Base-by-base conservation (phyloP, 2,797 vertebrate genomes). In the Prunella strophiata region DNA sequence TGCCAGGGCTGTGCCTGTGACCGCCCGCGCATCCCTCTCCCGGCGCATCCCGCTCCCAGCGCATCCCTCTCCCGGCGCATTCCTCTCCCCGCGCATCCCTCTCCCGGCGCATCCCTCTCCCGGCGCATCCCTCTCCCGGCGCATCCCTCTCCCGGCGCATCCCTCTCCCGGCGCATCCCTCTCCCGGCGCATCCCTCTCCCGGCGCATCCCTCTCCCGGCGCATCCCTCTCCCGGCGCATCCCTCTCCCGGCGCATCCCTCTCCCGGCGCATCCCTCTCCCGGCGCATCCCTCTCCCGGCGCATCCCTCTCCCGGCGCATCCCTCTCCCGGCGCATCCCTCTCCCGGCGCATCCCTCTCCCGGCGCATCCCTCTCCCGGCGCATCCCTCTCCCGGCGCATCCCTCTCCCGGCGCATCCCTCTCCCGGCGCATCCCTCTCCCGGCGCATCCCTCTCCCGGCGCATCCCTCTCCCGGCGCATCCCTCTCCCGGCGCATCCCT, bases 391-490 rank as follows among this genome's bases (percentile, higher is more conserved):
- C 38, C 16, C 10, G 23, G 25, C 51, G 13, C 55, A n/a, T n/a
- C n/a, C n/a, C n/a, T n/a, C n/a, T n/a, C n/a, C n/a, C n/a, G n/a
- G 55, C 55, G 42, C 62, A 55, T 36, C 48, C 38, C 7, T 0
- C 42, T 79, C 29, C 34, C 30, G 2, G 3, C 8, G 7, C 45
- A 29, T 40, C 54, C 36, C 25, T 1, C 25, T 34, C 38, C 27
- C 27, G 8, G 11, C 18, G 22, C 36, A 14, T 32, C 8, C 4
- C 62, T 1, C 25, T 38, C 34, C 20, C 15, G 0, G 7, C 0
- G 29, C 21, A 43, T 43, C 61, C 38, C 29, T 2, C 61, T 78
- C 32, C 30, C 36, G 1, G 9, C 3, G 5, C 55, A n/a, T 30
- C 40, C 25, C 43, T 10, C 54, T 55, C 38, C 16, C 10, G 23